Evolutionary conservation across 2,888 invertebrate species (phyloP), one percentile per base, ranked within the genome.

Genomic region (Calephelis perditalis): DNA sequence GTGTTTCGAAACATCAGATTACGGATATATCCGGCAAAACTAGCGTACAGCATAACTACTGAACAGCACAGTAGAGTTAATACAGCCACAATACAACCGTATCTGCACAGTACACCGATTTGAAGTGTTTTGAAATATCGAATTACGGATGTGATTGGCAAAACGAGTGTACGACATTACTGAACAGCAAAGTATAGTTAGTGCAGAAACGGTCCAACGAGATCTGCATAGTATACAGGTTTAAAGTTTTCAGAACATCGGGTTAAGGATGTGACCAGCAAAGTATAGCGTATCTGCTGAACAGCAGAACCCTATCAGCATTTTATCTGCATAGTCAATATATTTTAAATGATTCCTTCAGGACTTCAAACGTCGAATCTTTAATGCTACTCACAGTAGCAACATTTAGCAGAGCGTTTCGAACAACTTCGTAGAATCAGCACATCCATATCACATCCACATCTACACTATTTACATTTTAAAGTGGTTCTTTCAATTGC

Each of bases 251-350:
- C 7, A 26, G 26, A 64, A 78, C 0, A 84, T 84, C 0, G 86
- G 86, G 36, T 74, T 73, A 0, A 73, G 67, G 10, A 74, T 60
- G 65, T 72, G 86, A 0, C 84, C 71, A 5, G 52, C 26, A 0
- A 85, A 59, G 0, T 59, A 15, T 0, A 81, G 62, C 1, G 80
- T 73, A 4, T 62, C 46, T 2, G 73, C 59, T 0, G 84, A 73
- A 0, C 68, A 64, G 1, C 66, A 65, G 2, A 85, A 0, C 62
- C 62, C 84, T 84, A 86, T 15, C 56, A 70, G 63, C 71, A 72
- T 49, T 85, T 26, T 26, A 26, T 26, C 26, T 85, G 65, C 2
- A 69, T 73, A 35, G 11, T 8, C 12, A 2, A 52, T 26, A 35
- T 35, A 26, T 49, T 8, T 26, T 5, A 35, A 49, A n/a, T 45